Conservation (phyloP, 2,888 invertebrate species). For the Ophion ventricosus region DNA sequence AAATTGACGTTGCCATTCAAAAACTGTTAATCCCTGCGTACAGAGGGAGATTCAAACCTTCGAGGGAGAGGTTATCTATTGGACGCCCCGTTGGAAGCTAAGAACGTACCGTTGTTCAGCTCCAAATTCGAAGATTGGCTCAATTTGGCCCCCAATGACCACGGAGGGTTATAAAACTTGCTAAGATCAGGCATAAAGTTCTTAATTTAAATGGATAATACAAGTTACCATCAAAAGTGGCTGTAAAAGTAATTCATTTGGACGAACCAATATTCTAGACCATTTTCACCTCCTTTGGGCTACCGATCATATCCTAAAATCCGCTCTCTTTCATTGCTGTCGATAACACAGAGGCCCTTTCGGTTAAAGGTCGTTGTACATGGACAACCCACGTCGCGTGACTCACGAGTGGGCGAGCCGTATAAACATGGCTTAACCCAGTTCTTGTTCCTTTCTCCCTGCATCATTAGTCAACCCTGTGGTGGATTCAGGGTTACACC, state of each 20-base stretch:
- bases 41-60: too few relatives aligned
- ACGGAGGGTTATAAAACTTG: background rate
- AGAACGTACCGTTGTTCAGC: background rate
- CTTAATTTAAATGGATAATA: background rate
- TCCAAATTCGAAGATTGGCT: background rate
- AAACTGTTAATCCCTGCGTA: too few relatives aligned
- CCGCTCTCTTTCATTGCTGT: background rate
- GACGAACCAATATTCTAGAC: background rate
- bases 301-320: background rate
- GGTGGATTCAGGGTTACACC: constrained; percentile 3
- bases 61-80: too few relatives aligned
- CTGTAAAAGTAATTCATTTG: background rate
- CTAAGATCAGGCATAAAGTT: background rate
- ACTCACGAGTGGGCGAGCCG: constrained; percentile 64
- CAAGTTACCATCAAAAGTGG: background rate
- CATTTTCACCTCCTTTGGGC: background rate
- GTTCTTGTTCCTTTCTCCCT: constrained; percentile 53
- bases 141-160: background rate
- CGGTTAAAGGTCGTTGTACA: background rate
- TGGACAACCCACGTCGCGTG: background rate
- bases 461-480: constrained; percentile 33
- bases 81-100: too few relatives aligned
- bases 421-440: constrained; percentile 67
- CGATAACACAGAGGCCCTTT: background rate
- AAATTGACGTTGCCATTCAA: too few relatives aligned